Evolutionary conservation across 2,113 vertebrate genomes (phyloP).

Genomic region (Motacilla alba): DNA sequence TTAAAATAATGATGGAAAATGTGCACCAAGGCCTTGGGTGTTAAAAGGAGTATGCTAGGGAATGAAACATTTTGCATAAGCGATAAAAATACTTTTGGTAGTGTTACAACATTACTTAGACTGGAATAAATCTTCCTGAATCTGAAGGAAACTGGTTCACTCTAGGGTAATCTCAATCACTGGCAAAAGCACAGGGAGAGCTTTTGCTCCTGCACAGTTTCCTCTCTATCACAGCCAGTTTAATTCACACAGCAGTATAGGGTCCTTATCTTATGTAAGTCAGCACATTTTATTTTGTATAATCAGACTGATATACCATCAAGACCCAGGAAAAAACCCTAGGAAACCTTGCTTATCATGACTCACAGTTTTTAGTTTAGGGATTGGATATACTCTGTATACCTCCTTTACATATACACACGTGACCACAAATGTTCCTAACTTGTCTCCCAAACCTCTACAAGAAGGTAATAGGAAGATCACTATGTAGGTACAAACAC

Average conservation of each 20-base stretch:
- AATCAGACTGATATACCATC: not conserved
- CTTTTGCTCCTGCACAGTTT: not conserved
- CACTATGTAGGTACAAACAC: not conserved
- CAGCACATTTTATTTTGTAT: not conserved
- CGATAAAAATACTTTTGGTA: not conserved
- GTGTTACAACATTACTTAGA: not conserved
- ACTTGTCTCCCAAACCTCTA: not conserved
- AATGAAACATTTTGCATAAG: not conserved
- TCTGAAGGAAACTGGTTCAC: not conserved
- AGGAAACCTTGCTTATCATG: not conserved
- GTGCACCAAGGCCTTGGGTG: not conserved
- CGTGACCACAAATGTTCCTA: not conserved
- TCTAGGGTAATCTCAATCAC: not conserved
- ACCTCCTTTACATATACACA: not conserved
- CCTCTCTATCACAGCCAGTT: not conserved
- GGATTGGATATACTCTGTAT: fast-evolving
- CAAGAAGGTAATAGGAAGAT: not conserved
- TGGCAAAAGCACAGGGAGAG: not conserved
- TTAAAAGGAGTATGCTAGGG: not conserved
- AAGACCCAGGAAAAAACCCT: not conserved
- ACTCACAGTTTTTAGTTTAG: not conserved
- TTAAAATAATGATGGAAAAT: not conserved
- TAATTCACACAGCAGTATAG: not conserved
- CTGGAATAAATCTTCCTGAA: not conserved
- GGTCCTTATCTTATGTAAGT: not conserved